phyloP scores from a whole-genome alignment of 2,797 vertebrate species.

The Oophaga sylvatica region DNA sequence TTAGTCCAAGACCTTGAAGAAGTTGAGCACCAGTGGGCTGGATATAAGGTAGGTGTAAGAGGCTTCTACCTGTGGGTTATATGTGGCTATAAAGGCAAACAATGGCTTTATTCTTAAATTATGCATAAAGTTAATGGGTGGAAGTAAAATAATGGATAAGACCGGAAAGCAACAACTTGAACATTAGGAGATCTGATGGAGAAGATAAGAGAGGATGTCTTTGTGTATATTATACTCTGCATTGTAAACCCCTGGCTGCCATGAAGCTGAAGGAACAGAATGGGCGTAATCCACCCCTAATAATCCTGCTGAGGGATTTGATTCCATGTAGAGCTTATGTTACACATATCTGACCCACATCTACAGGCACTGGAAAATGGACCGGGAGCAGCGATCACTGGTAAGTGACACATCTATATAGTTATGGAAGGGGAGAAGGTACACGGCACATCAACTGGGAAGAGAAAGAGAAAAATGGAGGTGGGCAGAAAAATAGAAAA shows the following conservation, averaged over 20 bases:
- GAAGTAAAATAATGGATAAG: not conserved
- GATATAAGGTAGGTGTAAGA: conserved; percentile 30
- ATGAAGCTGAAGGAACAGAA: conserved; percentile 22
- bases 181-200: not conserved
- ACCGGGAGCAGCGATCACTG: conserved; percentile 1
- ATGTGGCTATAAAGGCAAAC: not conserved
- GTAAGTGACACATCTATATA: conserved; percentile 30
- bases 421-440: not conserved
- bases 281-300: conserved; percentile 26
- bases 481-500: not conserved
- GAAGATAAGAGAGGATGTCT: not conserved
- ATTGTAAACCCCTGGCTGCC: not conserved
- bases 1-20: not conserved
- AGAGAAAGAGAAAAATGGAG: not conserved
- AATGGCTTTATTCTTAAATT: not conserved
- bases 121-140: not conserved
- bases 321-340: conserved; percentile 35
- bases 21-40: not conserved
- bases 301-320: conserved; percentile 55
- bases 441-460: not conserved
- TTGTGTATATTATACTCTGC: not conserved
- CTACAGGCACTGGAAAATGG: not conserved
- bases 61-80: not conserved
- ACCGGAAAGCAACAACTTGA: not conserved
- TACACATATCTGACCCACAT: conserved; percentile 42